Base-by-base conservation (phyloP, 2,797 vertebrate genomes). In the Florisuga fusca region DNA sequence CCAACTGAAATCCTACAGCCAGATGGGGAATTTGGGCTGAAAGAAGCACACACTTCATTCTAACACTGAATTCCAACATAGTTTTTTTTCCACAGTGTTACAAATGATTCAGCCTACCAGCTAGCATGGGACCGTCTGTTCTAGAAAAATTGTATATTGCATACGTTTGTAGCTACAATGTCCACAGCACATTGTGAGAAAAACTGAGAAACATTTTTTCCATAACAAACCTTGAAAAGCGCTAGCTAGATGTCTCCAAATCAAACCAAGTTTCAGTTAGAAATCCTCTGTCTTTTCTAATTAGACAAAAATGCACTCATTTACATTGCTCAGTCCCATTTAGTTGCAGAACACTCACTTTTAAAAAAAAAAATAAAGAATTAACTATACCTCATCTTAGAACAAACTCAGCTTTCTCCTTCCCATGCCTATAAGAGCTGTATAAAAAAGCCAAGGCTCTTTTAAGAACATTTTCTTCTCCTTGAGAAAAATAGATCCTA, bases 21-120 rank as follows among this genome's bases (percentile, higher is more conserved):
- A 95, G 89, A 91, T 91, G 82, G 82, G 87, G 34, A 93, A 85
- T 77, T 68, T 69, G 72, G 58, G 73, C 38, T 75, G 57, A 87
- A 89, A 75, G 63, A 87, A 51, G 43, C 4, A 71, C 8, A 25
- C 4, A 5, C 7, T 78, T 75, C 23, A 78, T 81, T 92, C 43
- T 69, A 85, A 59, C 3, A 84, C 0, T 78, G 72, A 23, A 78
- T 81, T 92, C 43, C 72, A 85, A 59, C 3, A 76, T 0, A 33
- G 13, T 2, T 1, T 23, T 45, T 36, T 55, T 8, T 2, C 41
- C 6, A 18, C 20, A 11, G 16, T 23, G 38, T 16, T 59, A 26
- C 33, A 67, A 50, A 74, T 15, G 51, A n/a, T 61, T 88, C 63
- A 43, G 22, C 12, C 51, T 84, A 64, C 51, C 67, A 69, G 18